Evolutionary conservation across 1,140 invertebrate species (phyloP), one percentile per base, ranked within the genome.

Genomic region (Brachionus koreanus): DNA sequence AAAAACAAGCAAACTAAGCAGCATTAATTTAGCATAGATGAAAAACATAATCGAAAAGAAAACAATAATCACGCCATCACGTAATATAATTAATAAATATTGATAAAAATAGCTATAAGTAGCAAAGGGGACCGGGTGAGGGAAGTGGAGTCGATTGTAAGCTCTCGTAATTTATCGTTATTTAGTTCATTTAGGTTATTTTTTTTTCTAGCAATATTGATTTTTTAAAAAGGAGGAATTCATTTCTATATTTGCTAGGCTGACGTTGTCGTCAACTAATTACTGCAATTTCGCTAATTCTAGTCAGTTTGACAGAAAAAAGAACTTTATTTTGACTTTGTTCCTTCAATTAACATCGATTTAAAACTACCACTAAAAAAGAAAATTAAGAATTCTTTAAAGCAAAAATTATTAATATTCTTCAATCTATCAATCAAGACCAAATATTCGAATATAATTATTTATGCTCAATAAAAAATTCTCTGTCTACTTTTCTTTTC

Each of bases 71-170:
- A 74, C 69, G 69, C 69, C 43, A 74, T 74, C 69, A 74, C 69
- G 69, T 74, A 74, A 74, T 46, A 43, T 74, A 74, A 74, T 74
- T 74, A 74, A 74, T 74, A 74, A 74, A 74, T 74, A 74, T 74
- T 74, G 69, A 72, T 72, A 42, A 74, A 23, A 43, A 74, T 25
- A 46, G 23, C 19, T 74, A 74, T 46, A 33, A 35, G 39, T 72
- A 37, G 33, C n/a, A 42, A 42, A 39, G 9, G 16, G 33, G 35
- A 23, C 35, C 67, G 16, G 37, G 67, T 39, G 67, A 39, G 37
- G 16, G 16, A 72, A 72, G 67, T 65, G 33, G 25, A 33, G 29
- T 57, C 49, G n/a, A 57, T 57, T 57, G 49, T 57, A 57, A 57
- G 49, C 49, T 57, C 49, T 57, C 19, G 49, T 57, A 57, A 57